Base-by-base conservation (phyloP, 2,888 invertebrate genomes). In the Apodemia mormo region DNA sequence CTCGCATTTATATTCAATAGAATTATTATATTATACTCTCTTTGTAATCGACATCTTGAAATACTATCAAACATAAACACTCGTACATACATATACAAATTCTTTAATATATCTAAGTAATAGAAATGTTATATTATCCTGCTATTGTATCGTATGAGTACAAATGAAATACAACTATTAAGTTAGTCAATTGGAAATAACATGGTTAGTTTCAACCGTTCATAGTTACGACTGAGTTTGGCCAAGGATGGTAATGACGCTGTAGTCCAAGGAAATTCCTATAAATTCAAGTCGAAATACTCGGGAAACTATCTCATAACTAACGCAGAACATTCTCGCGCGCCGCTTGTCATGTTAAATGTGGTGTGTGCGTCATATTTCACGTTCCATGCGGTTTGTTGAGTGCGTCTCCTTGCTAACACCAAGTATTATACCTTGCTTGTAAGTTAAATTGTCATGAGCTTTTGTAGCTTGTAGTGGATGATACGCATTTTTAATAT, bases 351-450 rank as follows among this genome's bases (percentile, higher is more conserved):
- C 80, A 75, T 73, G 78, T 79, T 79, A 80, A 80, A 79, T 76
- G 78, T 76, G 74, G 77, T 79, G 79, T 79, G 78, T 69, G 66
- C 70, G 77, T 76, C 74, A 79, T 84, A 83, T 79, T 80, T 83
- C 82, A 77, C 68, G 66, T 70, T 72, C 43, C 70, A 58, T 45
- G 61, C 71, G 69, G 71, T 71, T 58, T 66, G 70, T 56, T 69
- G 71, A 67, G 67, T 66, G 68, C 68, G 68, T 70, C 69, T 72
- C 67, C 73, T 61, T 43, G 58, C 68, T n/a, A 43, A 45, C 54
- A 30, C 14, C 4, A 6, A 33, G 61, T 12, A 37, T 64, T 64
- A 64, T 64, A 33, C 61, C 61, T 64, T 37, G 14, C 12, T 64
- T 37, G 14, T 14, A 64, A 64, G 61, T 64, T 64, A 33, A n/a